phyloP scores from a whole-genome alignment of 2,113 vertebrate genomes.

The Phodopus roborovskii region DNA sequence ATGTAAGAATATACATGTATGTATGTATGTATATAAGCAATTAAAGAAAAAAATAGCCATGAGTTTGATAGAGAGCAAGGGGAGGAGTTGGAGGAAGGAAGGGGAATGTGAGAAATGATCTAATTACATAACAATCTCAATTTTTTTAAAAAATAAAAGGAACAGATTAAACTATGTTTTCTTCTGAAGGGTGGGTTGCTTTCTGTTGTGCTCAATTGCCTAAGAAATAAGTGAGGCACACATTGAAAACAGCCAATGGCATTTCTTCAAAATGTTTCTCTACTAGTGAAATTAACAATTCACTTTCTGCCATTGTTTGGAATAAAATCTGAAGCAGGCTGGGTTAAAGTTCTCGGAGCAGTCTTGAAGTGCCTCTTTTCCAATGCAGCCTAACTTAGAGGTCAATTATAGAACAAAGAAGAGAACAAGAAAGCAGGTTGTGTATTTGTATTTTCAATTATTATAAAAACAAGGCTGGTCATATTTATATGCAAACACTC shows the following conservation, averaged over 20 bases:
- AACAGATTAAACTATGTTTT: background rate
- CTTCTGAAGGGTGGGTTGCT: background rate
- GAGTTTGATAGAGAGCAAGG: background rate
- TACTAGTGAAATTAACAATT: slow-evolving; percentile 9
- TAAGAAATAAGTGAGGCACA: slow-evolving; percentile 27
- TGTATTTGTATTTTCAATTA: slow-evolving; percentile 32
- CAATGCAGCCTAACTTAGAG: slow-evolving; percentile 2
- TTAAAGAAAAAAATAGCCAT: background rate
- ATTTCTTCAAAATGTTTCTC: background rate
- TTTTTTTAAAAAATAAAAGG: background rate
- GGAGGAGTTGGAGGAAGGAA: background rate
- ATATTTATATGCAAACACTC: slow-evolving; percentile 29
- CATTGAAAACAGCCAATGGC: slow-evolving; percentile 12
- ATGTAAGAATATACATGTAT: no score
- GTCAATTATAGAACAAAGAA: background rate
- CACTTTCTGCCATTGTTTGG: background rate
- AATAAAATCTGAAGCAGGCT: slow-evolving; percentile 14
- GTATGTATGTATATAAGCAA: background rate
- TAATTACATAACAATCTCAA: background rate
- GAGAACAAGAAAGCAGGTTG: slow-evolving; percentile 5
- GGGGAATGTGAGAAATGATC: background rate
- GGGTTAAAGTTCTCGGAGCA: background rate
- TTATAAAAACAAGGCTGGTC: background rate
- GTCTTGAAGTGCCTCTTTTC: background rate
- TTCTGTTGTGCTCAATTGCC: slow-evolving; percentile 6